Conservation (phyloP, 1,140 invertebrate species). For the Samia ricini region DNA sequence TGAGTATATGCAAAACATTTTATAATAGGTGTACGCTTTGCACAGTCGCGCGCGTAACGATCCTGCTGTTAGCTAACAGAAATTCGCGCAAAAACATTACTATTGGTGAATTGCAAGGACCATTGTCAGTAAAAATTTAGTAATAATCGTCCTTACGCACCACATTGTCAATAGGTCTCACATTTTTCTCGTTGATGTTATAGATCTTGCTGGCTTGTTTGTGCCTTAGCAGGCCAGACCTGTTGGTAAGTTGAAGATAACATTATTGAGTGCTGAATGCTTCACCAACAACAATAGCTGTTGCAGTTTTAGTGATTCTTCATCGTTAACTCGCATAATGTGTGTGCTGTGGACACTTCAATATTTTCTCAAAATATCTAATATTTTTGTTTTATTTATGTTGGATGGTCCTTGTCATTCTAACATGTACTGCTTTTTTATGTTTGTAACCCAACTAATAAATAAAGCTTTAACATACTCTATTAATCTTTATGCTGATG, state of each 20-base stretch:
- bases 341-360: slow-evolving; percentile 67
- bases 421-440: slow-evolving; percentile 49
- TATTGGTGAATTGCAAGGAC: slow-evolving; percentile 73
- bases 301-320: slow-evolving; percentile 64
- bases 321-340: slow-evolving; percentile 69
- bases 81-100: slow-evolving; percentile 73
- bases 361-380: slow-evolving; percentile 29
- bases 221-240: slow-evolving; percentile 83
- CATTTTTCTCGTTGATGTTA: slow-evolving; percentile 76
- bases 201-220: slow-evolving; percentile 85
- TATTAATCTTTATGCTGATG: not conserved
- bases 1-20: slow-evolving; percentile 42
- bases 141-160: slow-evolving; percentile 53
- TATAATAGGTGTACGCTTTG: slow-evolving; percentile 48
- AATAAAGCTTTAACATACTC: not conserved
- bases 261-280: slow-evolving; percentile 57
- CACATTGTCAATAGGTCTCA: slow-evolving; percentile 66
- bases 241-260: slow-evolving; percentile 80
- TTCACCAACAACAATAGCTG: slow-evolving; percentile 67
- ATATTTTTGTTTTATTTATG: slow-evolving; percentile 62
- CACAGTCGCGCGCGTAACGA: slow-evolving; percentile 44
- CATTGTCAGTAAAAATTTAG: slow-evolving; percentile 59
- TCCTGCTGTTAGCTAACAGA: slow-evolving; percentile 40
- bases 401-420: slow-evolving; percentile 77
- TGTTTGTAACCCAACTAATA: slow-evolving; percentile 39